phyloP scores from a whole-genome alignment of 1,140 invertebrate species.

The Drosophila azteca region DNA sequence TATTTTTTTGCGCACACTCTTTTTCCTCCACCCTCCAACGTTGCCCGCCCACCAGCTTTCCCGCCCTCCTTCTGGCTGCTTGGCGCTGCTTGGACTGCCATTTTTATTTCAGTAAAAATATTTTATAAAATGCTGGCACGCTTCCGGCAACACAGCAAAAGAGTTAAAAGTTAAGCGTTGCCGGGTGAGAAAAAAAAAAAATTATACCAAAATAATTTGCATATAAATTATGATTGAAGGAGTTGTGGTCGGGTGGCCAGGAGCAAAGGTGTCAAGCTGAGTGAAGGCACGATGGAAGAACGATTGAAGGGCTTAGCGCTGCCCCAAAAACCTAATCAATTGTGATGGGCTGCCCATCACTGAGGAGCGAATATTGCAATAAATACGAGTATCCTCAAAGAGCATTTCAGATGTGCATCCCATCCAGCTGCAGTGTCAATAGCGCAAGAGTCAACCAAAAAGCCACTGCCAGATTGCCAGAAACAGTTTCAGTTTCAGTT shows the following conservation, averaged over 20 bases:
- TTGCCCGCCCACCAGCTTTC: not conserved
- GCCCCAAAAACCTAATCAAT: constrained; percentile 32
- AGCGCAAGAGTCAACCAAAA: constrained; percentile 4
- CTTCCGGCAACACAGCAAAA: constrained; percentile 58
- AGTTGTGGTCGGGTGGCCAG: constrained; percentile 21
- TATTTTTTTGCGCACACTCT: constrained; percentile 31
- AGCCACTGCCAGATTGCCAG: constrained; percentile 1
- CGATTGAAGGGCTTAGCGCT: constrained; percentile 15
- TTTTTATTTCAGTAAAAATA: constrained; percentile 59
- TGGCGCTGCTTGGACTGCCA: constrained; percentile 39
- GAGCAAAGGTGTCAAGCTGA: constrained; percentile 48
- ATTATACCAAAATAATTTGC: constrained; percentile 76
- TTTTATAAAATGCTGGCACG: constrained; percentile 75
- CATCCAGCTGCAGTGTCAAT: constrained; percentile 21
- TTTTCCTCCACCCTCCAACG: constrained; percentile 4
- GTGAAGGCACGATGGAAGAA: constrained; percentile 13
- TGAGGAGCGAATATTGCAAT: constrained; percentile 16
- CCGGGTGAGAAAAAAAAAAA: constrained; percentile 30
- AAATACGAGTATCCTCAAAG: constrained; percentile 17
- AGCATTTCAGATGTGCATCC: not conserved
- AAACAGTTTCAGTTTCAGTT: constrained; percentile 28
- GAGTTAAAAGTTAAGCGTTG: constrained; percentile 72
- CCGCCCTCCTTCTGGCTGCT: constrained; percentile 2
- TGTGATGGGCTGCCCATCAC: constrained; percentile 36
- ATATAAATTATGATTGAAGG: constrained; percentile 76